Evolutionary conservation across 2,888 invertebrate genomes (phyloP).

Genomic region (Oegoconia quadripuncta): DNA sequence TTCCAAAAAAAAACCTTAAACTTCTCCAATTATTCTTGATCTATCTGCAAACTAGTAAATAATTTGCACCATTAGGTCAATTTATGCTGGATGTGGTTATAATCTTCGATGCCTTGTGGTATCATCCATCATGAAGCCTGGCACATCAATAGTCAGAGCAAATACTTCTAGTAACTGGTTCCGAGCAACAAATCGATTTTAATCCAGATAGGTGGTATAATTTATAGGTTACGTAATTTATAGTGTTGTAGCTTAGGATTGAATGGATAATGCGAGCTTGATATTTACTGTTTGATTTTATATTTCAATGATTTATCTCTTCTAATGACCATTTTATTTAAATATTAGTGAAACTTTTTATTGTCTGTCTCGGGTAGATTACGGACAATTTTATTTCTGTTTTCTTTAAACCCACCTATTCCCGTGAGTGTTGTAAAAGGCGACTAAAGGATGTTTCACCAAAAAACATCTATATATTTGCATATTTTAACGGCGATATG

Average conservation of each 20-base stretch:
- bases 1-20: too few species aligned
- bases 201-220: slow-evolving; percentile 50
- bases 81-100: slow-evolving; percentile 17
- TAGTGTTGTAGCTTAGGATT: slow-evolving; percentile 23
- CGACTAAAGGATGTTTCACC: too few species aligned
- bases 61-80: slow-evolving; percentile 15
- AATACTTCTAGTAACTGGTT: slow-evolving; percentile 55
- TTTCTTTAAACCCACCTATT: not conserved
- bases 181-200: slow-evolving; percentile 49
- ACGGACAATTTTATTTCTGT: not conserved
- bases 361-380: too few species aligned
- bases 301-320: too few species aligned
- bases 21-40: too few species aligned
- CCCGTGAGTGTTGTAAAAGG: too few species aligned
- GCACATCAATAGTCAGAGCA: slow-evolving; percentile 59
- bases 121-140: slow-evolving; percentile 52
- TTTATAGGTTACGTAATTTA: slow-evolving; percentile 52
- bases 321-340: too few species aligned
- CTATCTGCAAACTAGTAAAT: too few species aligned
- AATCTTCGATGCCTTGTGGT: slow-evolving; percentile 27
- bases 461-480: too few species aligned
- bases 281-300: slow-evolving; percentile 2
- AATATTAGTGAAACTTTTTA: too few species aligned
- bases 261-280: slow-evolving; percentile 15
- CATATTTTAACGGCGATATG: too few species aligned